These are phyloP conservation scores for Neoascia interrupta DNA, from an alignment of 2,888 invertebrate species.

Conservation along the genomic window DNA sequence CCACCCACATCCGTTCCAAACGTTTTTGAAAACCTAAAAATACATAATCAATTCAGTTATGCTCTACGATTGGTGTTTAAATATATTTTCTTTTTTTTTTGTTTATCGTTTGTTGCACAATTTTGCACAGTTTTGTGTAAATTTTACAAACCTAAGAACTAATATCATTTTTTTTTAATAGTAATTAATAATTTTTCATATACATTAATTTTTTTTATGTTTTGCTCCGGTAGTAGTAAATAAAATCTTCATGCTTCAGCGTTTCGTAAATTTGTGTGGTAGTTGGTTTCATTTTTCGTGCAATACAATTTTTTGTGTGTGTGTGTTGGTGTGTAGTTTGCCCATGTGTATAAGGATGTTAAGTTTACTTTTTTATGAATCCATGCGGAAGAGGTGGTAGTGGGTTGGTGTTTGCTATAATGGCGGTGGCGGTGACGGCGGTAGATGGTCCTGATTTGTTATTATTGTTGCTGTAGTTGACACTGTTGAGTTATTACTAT, in stretches of 20 bases:
- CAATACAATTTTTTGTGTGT: slow-evolving; percentile 37
- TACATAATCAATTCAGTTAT: neutral
- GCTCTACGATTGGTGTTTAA: slow-evolving; percentile 16
- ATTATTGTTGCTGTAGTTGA: slow-evolving; percentile 45
- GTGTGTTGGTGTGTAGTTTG: slow-evolving; percentile 20
- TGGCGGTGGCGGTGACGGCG: slow-evolving; percentile 46
- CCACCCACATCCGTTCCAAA: no score
- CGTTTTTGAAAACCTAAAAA: slow-evolving; percentile 15
- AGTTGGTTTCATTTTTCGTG: slow-evolving; percentile 32
- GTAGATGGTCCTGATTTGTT: slow-evolving; percentile 52
- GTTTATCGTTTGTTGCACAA: neutral
- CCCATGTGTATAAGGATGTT: neutral
- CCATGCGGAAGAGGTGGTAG: slow-evolving; percentile 3
- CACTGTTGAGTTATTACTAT: slow-evolving; percentile 72
- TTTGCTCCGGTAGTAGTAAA: slow-evolving; percentile 27
- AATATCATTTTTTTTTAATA: no score
- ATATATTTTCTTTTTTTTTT: slow-evolving; percentile 9
- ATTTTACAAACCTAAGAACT: slow-evolving; percentile 48
- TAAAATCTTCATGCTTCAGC: slow-evolving; percentile 27
- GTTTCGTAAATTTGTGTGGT: slow-evolving; percentile 47
- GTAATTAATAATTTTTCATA: no score
- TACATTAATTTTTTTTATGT: slow-evolving; percentile 4
- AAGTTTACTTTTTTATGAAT: slow-evolving; percentile 14
- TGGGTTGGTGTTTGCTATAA: slow-evolving; percentile 22
- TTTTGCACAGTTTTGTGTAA: slow-evolving; percentile 22